phyloP scores from a whole-genome alignment of 2,888 invertebrate genomes.

The Azorinus chamasolen region DNA sequence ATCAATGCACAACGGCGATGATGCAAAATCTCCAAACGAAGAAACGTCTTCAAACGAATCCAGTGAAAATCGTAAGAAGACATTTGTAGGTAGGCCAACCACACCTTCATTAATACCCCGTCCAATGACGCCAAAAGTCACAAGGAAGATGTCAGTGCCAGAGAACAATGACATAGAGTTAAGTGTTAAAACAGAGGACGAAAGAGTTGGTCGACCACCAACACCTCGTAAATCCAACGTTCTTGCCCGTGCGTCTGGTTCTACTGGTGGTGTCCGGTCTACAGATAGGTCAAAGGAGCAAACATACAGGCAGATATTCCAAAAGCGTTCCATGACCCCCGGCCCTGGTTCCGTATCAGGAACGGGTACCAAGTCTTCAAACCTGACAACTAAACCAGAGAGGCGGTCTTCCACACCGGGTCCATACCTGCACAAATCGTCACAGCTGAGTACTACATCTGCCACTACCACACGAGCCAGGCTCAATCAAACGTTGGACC shows the following conservation, averaged over 20 bases:
- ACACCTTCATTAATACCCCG: conserved; percentile 72
- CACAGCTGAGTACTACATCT: conserved; percentile 41
- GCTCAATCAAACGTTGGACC: conserved; percentile 47
- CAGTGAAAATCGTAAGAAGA: conserved; percentile 18
- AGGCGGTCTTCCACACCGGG: conserved; percentile 69
- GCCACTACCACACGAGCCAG: conserved; percentile 46
- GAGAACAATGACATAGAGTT: conserved; percentile 14
- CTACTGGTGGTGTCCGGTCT: conserved; percentile 6
- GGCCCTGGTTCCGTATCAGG: conserved; percentile 56
- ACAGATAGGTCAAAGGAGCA: conserved; percentile 56
- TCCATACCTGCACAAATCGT: conserved; percentile 45
- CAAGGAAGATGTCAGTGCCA: conserved; percentile 48
- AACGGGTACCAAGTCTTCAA: conserved; percentile 6
- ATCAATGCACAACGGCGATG: conserved; percentile 13
- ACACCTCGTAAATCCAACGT: conserved; percentile 67
- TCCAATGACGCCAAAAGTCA: conserved; percentile 65
- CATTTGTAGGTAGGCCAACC: conserved; percentile 56
- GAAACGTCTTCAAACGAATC: conserved; percentile 7
- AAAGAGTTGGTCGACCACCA: conserved; percentile 60
- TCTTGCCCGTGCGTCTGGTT: conserved; percentile 50
- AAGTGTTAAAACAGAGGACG: background rate
- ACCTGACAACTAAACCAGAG: background rate
- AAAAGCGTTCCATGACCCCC: conserved; percentile 74
- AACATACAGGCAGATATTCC: conserved; percentile 73
- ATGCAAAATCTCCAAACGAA: background rate